A percentile compares a stretch with the other conserved stretches of the same genome.
phyloP scores from a whole-genome alignment of 2,888 invertebrate genomes.

The Andricus quercusramuli region DNA sequence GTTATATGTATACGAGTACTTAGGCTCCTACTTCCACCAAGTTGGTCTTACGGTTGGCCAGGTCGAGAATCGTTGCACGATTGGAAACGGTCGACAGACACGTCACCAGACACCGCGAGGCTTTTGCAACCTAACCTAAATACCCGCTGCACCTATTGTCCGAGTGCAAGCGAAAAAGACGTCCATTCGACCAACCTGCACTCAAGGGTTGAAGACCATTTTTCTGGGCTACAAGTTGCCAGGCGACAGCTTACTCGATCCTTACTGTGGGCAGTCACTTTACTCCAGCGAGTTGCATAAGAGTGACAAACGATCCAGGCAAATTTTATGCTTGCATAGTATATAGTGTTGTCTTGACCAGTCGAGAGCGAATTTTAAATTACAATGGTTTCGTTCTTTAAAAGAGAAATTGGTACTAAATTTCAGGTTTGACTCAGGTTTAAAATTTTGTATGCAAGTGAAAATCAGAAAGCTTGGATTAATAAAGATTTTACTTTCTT shows the following conservation, averaged over 20 bases:
- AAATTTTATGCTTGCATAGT: neutral
- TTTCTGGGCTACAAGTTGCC: neutral
- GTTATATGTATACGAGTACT: neutral
- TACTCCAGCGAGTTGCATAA: neutral
- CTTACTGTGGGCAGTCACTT: slow-evolving; percentile 10
- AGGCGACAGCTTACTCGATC: slow-evolving; percentile 5
- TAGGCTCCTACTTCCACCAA: neutral
- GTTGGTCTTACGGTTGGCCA: slow-evolving; percentile 46
- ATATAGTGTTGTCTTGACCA: neutral
- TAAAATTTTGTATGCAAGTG: slow-evolving; percentile 2
- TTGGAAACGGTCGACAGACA: slow-evolving; percentile 53
- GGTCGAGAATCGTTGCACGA: slow-evolving; percentile 56
- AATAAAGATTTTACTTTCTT: neutral
- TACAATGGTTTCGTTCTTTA: neutral
- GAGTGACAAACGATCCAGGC: neutral
- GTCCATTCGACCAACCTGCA: slow-evolving; percentile 25
- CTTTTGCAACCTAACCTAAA: slow-evolving; percentile 68
- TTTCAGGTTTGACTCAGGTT: neutral
- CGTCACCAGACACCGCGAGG: slow-evolving; percentile 61
- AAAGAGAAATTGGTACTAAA: slow-evolving; percentile 1
- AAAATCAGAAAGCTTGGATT: slow-evolving; percentile 3
- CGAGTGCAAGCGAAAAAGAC: slow-evolving; percentile 41
- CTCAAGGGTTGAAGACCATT: slow-evolving; percentile 31
- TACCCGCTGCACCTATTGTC: slow-evolving; percentile 61
- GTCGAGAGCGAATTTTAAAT: neutral